phyloP scores from a whole-genome alignment of 2,888 invertebrate genomes.

The Pristionchus arcanus region DNA sequence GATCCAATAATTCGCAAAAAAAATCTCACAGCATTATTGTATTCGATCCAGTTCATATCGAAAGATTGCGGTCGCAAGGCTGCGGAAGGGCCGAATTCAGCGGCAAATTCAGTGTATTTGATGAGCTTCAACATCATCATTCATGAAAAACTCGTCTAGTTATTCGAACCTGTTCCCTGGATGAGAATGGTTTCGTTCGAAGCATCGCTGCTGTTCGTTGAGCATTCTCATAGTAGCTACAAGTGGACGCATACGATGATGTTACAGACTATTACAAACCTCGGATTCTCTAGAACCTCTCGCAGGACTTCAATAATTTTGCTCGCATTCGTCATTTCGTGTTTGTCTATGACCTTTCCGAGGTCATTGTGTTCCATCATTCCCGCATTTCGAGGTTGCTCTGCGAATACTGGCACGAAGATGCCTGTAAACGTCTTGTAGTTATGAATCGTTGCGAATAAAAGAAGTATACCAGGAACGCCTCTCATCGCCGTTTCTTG shows the following conservation, averaged over 20 bases:
- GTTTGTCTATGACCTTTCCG: background rate
- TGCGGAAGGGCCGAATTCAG: background rate
- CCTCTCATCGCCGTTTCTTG: constrained; percentile 20
- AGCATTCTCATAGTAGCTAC: background rate
- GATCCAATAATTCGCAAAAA: too few species aligned
- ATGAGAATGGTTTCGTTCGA: background rate
- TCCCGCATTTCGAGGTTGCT: background rate
- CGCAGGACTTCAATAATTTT: too few species aligned
- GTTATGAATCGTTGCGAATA: background rate
- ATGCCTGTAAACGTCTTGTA: background rate
- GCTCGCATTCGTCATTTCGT: background rate
- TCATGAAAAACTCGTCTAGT: background rate
- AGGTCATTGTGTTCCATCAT: constrained; percentile 18
- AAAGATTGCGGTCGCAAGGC: background rate
- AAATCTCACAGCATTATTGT: background rate
- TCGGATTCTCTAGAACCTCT: too few species aligned
- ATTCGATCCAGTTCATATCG: background rate
- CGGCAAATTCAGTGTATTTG: background rate
- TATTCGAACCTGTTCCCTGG: background rate
- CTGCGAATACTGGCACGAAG: constrained; percentile 25
- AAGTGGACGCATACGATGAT: too few species aligned
- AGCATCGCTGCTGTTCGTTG: background rate
- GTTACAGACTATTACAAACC: too few species aligned
- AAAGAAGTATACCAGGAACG: background rate
- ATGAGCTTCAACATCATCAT: background rate